Conservation (phyloP, 1,140 invertebrate genomes). For the Diplogasteroides magnus region DNA sequence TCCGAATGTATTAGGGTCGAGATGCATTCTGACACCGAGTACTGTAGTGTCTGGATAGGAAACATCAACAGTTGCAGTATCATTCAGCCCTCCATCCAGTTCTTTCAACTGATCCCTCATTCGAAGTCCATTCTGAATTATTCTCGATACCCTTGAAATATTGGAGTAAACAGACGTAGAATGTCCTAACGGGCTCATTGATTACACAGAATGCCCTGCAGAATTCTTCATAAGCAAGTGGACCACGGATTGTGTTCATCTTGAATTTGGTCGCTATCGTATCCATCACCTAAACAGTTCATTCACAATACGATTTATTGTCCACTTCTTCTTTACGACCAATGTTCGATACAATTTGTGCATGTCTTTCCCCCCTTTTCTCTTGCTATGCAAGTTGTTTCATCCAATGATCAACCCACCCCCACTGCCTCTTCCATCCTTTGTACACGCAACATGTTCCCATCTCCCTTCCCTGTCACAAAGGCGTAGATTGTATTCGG, state of each 20-base stretch:
- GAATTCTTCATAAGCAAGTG: constrained; percentile 43
- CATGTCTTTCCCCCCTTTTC: too few relatives aligned
- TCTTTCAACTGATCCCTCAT: constrained; percentile 14
- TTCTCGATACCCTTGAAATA: background rate
- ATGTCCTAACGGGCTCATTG: constrained; percentile 53
- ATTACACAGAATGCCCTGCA: constrained; percentile 50
- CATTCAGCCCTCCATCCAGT: too few relatives aligned
- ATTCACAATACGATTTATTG: too few relatives aligned
- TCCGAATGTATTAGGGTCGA: constrained; percentile 54
- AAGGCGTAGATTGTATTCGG: constrained; percentile 49
- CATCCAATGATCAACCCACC: constrained; percentile 18
- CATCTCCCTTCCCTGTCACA: constrained; percentile 42
- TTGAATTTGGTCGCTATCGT: constrained; percentile 40
- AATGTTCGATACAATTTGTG: too few relatives aligned
- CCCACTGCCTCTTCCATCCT: constrained; percentile 46
- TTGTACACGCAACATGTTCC: constrained; percentile 48
- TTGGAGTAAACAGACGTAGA: constrained; percentile 44
- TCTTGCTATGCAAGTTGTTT: too few relatives aligned
- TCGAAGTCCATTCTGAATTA: constrained; percentile 28
- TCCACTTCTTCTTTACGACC: background rate
- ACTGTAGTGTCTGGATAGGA: constrained; percentile 55
- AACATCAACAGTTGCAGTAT: constrained; percentile 45
- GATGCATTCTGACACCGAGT: constrained; percentile 47
- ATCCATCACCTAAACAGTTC: constrained; percentile 42
- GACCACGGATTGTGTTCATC: constrained; percentile 28